Conservation (phyloP, 2,113 vertebrate genomes). For the Crotalus viridis region DNA sequence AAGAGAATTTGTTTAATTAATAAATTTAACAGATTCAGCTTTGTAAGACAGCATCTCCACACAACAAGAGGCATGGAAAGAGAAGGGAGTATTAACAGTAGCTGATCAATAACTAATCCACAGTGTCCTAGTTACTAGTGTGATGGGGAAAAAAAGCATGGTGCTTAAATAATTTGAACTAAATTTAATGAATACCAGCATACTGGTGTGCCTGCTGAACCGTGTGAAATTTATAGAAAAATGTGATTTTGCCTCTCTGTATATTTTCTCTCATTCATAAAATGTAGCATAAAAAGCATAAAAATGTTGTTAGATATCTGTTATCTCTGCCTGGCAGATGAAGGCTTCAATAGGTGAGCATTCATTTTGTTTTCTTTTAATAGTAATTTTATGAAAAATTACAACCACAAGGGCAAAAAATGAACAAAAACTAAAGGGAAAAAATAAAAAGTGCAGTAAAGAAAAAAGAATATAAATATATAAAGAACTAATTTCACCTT, state of each 20-base stretch:
- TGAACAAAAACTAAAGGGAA: background rate
- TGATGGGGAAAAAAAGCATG: conserved; percentile 67
- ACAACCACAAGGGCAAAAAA: background rate
- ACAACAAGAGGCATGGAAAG: conserved; percentile 67
- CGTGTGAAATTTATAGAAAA: conserved; percentile 72
- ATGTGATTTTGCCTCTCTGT: conserved; percentile 65
- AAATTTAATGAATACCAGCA: conserved; percentile 71
- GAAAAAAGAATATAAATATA: background rate
- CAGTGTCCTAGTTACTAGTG: conserved; percentile 65
- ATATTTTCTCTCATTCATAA: conserved; percentile 64
- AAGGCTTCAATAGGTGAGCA: conserved; percentile 69
- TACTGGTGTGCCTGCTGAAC: conserved; percentile 66
- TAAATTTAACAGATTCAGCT: conserved; percentile 57
- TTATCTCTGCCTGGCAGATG: conserved; percentile 70
- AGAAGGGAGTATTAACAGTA: conserved; percentile 66
- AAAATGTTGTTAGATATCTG: conserved; percentile 71
- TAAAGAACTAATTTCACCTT: background rate
- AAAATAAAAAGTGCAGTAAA: background rate
- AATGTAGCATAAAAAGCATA: conserved; percentile 68
- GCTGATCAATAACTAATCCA: conserved; percentile 73
- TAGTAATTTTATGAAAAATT: background rate
- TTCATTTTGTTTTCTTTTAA: conserved; percentile 37
- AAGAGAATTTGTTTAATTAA: conserved; percentile 59
- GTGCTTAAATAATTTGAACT: conserved; percentile 71
- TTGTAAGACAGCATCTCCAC: conserved; percentile 45